Evolutionary conservation across 1,140 invertebrate genomes (phyloP).

Genomic region (Eulimnadia texana): DNA sequence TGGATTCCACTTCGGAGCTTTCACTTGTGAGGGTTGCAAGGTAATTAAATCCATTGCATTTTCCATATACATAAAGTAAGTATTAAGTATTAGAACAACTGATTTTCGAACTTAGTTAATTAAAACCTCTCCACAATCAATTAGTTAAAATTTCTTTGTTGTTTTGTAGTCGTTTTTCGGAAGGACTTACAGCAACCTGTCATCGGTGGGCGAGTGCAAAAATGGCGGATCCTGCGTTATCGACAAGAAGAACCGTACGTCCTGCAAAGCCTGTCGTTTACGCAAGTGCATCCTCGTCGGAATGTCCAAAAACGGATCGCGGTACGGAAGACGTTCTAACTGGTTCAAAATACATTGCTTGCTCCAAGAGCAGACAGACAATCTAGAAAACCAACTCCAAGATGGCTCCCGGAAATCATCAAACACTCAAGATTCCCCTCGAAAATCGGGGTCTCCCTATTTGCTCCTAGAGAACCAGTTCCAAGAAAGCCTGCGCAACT

Average conservation of each 20-base stretch:
- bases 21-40: constrained; percentile 45
- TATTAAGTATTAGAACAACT: neutral
- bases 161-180: constrained; percentile 40
- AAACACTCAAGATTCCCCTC: neutral
- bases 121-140: neutral
- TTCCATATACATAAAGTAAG: neutral
- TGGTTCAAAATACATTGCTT: constrained; percentile 35
- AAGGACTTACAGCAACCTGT: constrained; percentile 37
- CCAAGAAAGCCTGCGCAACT: no score
- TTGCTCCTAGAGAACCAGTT: no score
- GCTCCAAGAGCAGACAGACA: constrained; percentile 25
- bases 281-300: constrained; percentile 37
- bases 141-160: no score
- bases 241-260: constrained; percentile 36
- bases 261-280: constrained; percentile 39
- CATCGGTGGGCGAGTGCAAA: constrained; percentile 30
- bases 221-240: constrained; percentile 34
- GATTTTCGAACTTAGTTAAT: neutral
- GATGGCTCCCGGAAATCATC: neutral
- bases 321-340: constrained; percentile 29
- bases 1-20: constrained; percentile 44
- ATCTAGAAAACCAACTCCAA: neutral
- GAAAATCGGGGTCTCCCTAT: neutral
- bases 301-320: constrained; percentile 36
- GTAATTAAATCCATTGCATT: constrained; percentile 35